A percentile compares a stretch with the other conserved stretches of the same genome.
Evolutionary conservation across 2,113 vertebrate genomes (phyloP).

Genomic region (Antigone vipio): DNA sequence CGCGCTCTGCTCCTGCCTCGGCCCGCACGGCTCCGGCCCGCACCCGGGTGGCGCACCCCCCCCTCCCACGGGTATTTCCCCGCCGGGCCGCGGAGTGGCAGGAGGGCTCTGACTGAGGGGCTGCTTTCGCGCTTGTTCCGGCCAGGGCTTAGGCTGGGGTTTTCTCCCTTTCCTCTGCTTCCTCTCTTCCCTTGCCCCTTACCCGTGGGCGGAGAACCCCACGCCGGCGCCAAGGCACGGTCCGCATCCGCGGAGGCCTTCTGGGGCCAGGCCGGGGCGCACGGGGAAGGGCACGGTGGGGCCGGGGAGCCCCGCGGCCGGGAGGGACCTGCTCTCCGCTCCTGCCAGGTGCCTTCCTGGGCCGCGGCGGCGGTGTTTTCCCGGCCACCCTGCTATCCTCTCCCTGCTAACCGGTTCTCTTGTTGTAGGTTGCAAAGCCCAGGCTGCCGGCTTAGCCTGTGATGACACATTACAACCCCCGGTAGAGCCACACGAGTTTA

Average conservation of each 20-base stretch:
- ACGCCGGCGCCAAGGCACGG: not conserved
- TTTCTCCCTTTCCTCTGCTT: not conserved
- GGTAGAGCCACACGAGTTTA: not conserved
- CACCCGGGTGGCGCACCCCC: no score
- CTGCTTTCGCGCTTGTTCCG: not conserved
- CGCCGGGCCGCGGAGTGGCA: accelerated
- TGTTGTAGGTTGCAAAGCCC: not conserved
- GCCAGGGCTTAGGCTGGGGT: no score
- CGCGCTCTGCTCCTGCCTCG: not conserved
- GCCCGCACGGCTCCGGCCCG: not conserved
- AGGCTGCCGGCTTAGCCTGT: not conserved
- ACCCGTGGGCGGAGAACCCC: not conserved
- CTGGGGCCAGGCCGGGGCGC: not conserved
- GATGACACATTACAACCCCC: not conserved
- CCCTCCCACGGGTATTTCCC: not conserved
- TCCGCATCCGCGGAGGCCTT: not conserved
- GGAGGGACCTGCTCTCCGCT: not conserved
- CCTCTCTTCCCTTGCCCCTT: not conserved
- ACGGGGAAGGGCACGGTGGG: not conserved
- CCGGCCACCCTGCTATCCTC: not conserved
- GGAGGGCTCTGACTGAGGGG: not conserved
- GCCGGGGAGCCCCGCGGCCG: not conserved
- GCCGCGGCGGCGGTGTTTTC: not conserved
- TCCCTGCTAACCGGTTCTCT: not conserved
- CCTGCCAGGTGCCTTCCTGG: not conserved